phyloP scores from a whole-genome alignment of 1,140 invertebrate genomes.

The Cepaea nemoralis region DNA sequence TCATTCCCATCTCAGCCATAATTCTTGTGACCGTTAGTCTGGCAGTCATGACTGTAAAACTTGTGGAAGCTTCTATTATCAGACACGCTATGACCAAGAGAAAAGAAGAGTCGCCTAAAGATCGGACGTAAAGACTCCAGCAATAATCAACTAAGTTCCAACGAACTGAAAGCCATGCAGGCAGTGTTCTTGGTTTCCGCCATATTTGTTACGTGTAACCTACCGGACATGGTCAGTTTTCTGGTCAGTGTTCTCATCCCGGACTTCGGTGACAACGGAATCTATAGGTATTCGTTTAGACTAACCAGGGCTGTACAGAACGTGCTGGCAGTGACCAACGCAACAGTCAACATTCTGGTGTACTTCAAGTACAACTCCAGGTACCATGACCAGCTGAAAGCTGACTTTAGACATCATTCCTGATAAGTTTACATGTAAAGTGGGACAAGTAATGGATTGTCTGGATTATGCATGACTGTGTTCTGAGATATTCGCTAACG shows the following conservation, averaged over 20 bases:
- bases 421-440: neutral
- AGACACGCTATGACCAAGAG: neutral
- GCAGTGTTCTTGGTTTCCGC: neutral
- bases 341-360: neutral
- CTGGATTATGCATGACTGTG: too few species aligned
- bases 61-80: neutral
- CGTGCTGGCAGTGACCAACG: neutral
- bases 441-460: too few species aligned
- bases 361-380: conserved; percentile 20
- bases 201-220: conserved; percentile 18
- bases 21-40: conserved; percentile 20
- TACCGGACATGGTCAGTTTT: neutral
- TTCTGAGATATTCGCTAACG: too few species aligned
- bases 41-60: neutral
- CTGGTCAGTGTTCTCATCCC: neutral
- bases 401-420: neutral
- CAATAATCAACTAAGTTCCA: neutral
- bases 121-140: neutral
- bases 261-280: neutral
- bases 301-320: neutral
- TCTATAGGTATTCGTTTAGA: neutral
- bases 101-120: neutral
- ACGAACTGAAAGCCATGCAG: neutral
- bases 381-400: neutral
- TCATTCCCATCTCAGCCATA: conserved; percentile 24